Conservation (phyloP, 2,888 invertebrate genomes). For the Lasioglossum marginatum region DNA sequence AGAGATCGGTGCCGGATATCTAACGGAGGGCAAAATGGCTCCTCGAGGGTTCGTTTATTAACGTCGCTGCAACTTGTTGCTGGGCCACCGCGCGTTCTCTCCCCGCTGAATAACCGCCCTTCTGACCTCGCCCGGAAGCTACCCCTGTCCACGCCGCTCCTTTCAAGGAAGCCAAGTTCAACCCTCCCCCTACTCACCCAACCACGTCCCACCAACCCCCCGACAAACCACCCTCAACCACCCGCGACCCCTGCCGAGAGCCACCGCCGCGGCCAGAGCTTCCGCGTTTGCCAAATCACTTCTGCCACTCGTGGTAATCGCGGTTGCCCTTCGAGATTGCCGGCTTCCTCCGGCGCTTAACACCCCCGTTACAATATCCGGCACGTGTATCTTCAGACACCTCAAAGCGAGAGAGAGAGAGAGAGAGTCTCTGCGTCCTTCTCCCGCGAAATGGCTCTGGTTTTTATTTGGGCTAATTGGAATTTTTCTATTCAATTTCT, state of each 20-base stretch:
- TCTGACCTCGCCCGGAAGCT: slow-evolving; percentile 68
- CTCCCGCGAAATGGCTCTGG: background rate
- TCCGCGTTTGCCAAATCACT: slow-evolving; percentile 62
- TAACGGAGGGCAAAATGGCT: slow-evolving; percentile 64
- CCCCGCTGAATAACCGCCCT: slow-evolving; percentile 65
- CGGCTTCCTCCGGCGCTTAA: slow-evolving; percentile 22
- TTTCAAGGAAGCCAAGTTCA: slow-evolving; percentile 60
- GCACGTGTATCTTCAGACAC: background rate
- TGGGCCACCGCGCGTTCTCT: slow-evolving; percentile 68
- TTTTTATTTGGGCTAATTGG: background rate
- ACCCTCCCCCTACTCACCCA: slow-evolving; percentile 6
- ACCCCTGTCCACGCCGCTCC: slow-evolving; percentile 51
- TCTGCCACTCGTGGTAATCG: slow-evolving; percentile 61
- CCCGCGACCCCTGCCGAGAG: background rate
- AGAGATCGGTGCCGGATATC: slow-evolving; percentile 42
- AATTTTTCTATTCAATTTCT: background rate
- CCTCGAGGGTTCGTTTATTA: slow-evolving; percentile 81
- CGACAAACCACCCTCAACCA: background rate
- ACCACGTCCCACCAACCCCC: background rate
- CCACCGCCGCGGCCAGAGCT: slow-evolving; percentile 37
- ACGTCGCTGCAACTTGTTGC: slow-evolving; percentile 82
- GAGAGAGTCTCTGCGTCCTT: background rate
- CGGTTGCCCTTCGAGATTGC: slow-evolving; percentile 47
- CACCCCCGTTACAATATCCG: slow-evolving; percentile 1
- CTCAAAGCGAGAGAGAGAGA: background rate